Evolutionary conservation across 2,113 vertebrate species (phyloP), one percentile per base, ranked within the genome.

Genomic region (Phrynosoma platyrhinos): DNA sequence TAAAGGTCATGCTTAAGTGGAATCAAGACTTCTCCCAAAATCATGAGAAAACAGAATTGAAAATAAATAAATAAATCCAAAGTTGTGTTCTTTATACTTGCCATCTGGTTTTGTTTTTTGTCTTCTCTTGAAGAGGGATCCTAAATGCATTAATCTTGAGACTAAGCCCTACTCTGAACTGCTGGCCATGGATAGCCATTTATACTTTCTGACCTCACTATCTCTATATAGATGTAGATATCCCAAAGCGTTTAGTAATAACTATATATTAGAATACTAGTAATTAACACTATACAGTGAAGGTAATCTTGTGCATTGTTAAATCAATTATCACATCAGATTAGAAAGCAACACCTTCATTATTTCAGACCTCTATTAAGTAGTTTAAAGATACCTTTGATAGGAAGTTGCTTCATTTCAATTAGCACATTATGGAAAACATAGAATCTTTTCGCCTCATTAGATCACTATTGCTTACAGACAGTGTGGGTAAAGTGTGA

Each of bases 341-440:
- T 82, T 94, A 90, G 91, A 85, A 91, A 92, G 78, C 93, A 87
- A 92, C 91, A 92, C 89, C 16, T 82, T 36, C 91, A 72, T 79
- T n/a, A 79, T 92, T 77, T 88, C 90, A 89, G 91, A 91, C 89
- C 72, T 82, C 93, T 84, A 76, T 85, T 53, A 92, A 92, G 84
- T 93, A 91, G 88, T 92, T 91, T 91, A 91, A 86, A 88, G 90
- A 94, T 89, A 62, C 82, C 90, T 40, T 93, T 71, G 27, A 14
- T 71, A 66, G 23, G 64, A 69, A 47, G 25, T 5, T 47, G 42
- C 27, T 83, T 2, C 3, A 9, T 92, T 81, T 88, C 52, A 72
- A 27, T 30, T 88, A 40, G 77, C 21, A 87, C 90, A 71, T 87
- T 86, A 68, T 76, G 90, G 87, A 90, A 82, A 92, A 90, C 10